Conservation (phyloP, 2,888 invertebrate species). For the Chymomyza caudatula region DNA sequence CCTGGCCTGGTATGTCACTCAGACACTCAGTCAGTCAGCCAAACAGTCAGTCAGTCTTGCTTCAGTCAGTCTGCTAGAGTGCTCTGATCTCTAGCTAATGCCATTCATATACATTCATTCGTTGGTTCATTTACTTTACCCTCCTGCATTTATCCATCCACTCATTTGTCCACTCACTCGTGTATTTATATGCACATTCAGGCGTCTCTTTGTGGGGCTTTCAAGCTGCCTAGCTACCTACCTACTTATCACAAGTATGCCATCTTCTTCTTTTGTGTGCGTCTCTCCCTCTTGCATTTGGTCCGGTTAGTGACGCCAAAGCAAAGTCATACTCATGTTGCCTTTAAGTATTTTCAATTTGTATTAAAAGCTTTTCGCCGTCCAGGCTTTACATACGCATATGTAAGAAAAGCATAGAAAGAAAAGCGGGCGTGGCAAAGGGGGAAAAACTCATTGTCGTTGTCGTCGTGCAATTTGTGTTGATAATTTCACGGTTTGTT, state of each 20-base stretch:
- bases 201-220: too few relatives aligned
- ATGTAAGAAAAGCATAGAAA: too few relatives aligned
- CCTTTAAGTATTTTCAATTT: constrained; percentile 65
- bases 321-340: background rate
- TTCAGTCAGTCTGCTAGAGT: constrained; percentile 6
- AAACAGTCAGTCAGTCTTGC: background rate
- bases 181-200: constrained; percentile 27
- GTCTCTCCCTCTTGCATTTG: background rate
- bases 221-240: constrained; percentile 25
- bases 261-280: constrained; percentile 39
- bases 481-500: constrained; percentile 75
- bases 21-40: background rate
- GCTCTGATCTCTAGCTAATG: background rate
- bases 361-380: constrained; percentile 67
- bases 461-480: constrained; percentile 62
- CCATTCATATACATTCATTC: background rate
- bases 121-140: constrained; percentile 17
- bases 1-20: background rate
- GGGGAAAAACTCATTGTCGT: constrained; percentile 25
- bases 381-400: constrained; percentile 61
- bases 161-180: constrained; percentile 49
- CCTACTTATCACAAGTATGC: constrained; percentile 53
- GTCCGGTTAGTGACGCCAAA: background rate
- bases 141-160: constrained; percentile 28
- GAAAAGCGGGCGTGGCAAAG: constrained; percentile 25